Conservation (phyloP, 1,140 invertebrate genomes). For the Cherax destructor region DNA sequence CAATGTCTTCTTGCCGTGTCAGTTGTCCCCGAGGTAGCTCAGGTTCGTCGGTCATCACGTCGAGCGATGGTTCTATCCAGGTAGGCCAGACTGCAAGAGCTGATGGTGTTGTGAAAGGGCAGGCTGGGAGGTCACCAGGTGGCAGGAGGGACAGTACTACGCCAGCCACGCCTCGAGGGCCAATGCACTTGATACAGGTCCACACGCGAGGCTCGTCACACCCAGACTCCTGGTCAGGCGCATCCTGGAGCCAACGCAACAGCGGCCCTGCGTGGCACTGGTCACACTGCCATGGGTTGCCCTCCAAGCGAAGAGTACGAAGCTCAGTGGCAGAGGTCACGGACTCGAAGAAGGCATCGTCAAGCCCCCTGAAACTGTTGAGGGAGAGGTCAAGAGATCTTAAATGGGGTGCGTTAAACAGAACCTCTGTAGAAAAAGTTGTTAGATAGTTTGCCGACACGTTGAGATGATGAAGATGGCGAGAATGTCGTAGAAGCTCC, state of each 20-base stretch:
- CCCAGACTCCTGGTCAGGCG: conserved; percentile 71
- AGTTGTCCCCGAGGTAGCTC: conserved; percentile 61
- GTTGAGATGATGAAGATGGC: conserved; percentile 78
- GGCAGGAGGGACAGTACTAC: conserved; percentile 74
- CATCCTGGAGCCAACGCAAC: conserved; percentile 73
- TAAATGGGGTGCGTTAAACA: conserved; percentile 79
- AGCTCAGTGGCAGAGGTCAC: conserved; percentile 76
- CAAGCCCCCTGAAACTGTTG: conserved; percentile 80
- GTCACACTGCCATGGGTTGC: conserved; percentile 83
- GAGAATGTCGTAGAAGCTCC: conserved; percentile 78
- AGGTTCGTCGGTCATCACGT: conserved; percentile 53
- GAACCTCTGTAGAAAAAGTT: conserved; percentile 77
- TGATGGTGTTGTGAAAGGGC: conserved; percentile 54
- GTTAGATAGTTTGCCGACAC: conserved; percentile 79
- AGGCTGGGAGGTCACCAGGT: conserved; percentile 71
- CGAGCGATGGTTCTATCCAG: conserved; percentile 51
- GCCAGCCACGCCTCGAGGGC: conserved; percentile 63
- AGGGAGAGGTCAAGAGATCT: conserved; percentile 80
- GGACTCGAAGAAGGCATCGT: conserved; percentile 78
- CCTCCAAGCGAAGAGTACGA: conserved; percentile 77
- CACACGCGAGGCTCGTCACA: conserved; percentile 68
- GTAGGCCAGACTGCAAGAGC: conserved; percentile 59
- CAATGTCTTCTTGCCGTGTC: conserved; percentile 55
- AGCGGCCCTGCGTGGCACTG: conserved; percentile 77
- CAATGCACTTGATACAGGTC: conserved; percentile 71